These are phyloP conservation scores for Drosophila fulvimacula DNA, from an alignment of 2,888 invertebrate species.

Conservation along the genomic window DNA sequence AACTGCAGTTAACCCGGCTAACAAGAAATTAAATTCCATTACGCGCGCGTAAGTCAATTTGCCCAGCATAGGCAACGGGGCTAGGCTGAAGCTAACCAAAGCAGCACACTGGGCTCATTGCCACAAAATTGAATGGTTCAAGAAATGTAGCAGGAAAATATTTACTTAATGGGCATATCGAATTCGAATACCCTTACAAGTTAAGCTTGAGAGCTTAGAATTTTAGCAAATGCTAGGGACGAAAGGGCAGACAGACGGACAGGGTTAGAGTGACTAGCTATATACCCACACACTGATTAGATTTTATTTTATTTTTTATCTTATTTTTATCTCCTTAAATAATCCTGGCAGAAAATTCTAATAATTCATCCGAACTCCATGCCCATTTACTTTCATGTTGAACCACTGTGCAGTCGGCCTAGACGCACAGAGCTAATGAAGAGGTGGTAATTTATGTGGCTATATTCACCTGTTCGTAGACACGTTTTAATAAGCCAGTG, in stretches of 20 bases:
- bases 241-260: background rate
- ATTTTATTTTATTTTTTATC: too few relatives aligned
- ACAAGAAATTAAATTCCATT: constrained; percentile 80
- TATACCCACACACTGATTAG: too few relatives aligned
- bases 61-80: constrained; percentile 21
- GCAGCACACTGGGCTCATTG: constrained; percentile 24
- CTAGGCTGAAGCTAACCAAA: constrained; percentile 6
- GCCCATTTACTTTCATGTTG: background rate
- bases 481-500: constrained; percentile 75
- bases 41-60: constrained; percentile 57
- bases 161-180: background rate
- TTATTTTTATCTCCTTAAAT: too few relatives aligned
- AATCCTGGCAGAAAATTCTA: background rate
- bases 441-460: constrained; percentile 81
- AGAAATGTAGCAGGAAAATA: background rate
- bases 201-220: too few relatives aligned
- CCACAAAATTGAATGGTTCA: too few relatives aligned
- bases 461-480: constrained; percentile 72
- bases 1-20: constrained; percentile 64
- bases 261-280: too few relatives aligned
- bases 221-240: too few relatives aligned
- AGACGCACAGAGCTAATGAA: constrained; percentile 68
- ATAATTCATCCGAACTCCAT: background rate
- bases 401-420: constrained; percentile 47
- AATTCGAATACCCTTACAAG: too few relatives aligned